Evolutionary conservation across 2,113 vertebrate species (phyloP).

Genomic region (Chloropsis cyanopogon): DNA sequence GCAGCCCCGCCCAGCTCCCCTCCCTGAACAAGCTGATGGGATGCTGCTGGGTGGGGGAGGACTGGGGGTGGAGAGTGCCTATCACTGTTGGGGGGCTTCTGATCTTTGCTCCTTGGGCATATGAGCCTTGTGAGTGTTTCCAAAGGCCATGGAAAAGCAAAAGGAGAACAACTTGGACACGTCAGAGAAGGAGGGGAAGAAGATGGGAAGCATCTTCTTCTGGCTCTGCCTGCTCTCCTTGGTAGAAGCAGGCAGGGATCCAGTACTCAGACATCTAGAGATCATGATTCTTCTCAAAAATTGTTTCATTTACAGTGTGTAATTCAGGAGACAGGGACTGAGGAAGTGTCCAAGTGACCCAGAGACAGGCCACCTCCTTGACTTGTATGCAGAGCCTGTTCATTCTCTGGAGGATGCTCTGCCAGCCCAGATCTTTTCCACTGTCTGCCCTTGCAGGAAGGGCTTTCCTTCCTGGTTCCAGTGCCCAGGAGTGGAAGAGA

Average conservation of each 20-base stretch:
- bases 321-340: not conserved
- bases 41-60: not conserved
- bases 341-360: not conserved
- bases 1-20: not conserved
- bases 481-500: not conserved
- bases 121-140: not conserved
- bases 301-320: not conserved
- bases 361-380: not conserved
- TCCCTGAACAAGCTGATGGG: not conserved
- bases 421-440: not conserved
- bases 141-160: not conserved
- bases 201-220: not conserved
- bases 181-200: not conserved
- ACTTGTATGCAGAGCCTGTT: rapidly evolving
- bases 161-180: not conserved
- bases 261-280: not conserved
- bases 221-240: not conserved
- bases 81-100: not conserved
- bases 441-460: not conserved
- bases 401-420: not conserved
- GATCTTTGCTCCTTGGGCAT: not conserved
- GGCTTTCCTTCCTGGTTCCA: not conserved
- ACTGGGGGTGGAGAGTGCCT: not conserved
- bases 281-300: not conserved
- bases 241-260: not conserved